These are phyloP conservation scores for Pyxicephalus adspersus DNA, from an alignment of 2,113 vertebrate species.

Conservation along the genomic window DNA sequence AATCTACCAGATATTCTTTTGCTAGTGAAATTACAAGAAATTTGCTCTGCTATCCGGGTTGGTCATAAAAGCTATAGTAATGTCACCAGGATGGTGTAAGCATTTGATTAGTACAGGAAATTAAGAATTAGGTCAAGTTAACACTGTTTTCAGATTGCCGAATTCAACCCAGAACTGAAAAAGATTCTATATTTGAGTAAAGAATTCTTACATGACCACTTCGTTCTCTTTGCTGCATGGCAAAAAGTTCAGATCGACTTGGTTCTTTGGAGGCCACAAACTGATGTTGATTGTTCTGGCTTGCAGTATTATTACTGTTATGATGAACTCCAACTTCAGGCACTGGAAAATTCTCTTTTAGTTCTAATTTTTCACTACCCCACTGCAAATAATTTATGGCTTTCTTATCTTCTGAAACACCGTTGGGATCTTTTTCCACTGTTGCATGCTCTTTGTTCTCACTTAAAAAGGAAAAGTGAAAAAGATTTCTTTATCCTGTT, in stretches of 20 bases:
- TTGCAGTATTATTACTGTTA: conserved; percentile 41
- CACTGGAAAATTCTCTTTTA: conserved; percentile 55
- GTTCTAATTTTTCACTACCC: conserved; percentile 49
- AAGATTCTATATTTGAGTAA: too few relatives aligned
- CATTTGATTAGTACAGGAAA: too few relatives aligned
- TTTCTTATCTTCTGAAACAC: conserved; percentile 53
- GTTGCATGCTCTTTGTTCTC: conserved; percentile 22
- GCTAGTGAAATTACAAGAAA: too few relatives aligned
- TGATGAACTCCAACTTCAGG: conserved; percentile 9
- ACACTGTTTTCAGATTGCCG: too few relatives aligned
- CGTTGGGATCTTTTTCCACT: conserved; percentile 54
- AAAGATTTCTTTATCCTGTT: too few relatives aligned
- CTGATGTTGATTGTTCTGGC: conserved; percentile 61
- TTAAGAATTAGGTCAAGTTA: too few relatives aligned
- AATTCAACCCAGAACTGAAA: too few relatives aligned
- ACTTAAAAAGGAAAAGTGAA: conserved; percentile 6
- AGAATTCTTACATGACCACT: conserved; percentile 66
- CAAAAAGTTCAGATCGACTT: conserved; percentile 47
- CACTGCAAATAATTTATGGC: conserved; percentile 44
- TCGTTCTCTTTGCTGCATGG: conserved; percentile 60
- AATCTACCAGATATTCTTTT: too few relatives aligned
- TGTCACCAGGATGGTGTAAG: too few relatives aligned
- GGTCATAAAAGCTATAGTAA: too few relatives aligned
- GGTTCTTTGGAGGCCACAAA: conserved; percentile 60
- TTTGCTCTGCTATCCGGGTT: too few relatives aligned